A percentile compares a stretch with the other conserved stretches of the same genome.
Conservation (phyloP, 2,113 vertebrate genomes). For the Tympanuchus pallidicinctus region DNA sequence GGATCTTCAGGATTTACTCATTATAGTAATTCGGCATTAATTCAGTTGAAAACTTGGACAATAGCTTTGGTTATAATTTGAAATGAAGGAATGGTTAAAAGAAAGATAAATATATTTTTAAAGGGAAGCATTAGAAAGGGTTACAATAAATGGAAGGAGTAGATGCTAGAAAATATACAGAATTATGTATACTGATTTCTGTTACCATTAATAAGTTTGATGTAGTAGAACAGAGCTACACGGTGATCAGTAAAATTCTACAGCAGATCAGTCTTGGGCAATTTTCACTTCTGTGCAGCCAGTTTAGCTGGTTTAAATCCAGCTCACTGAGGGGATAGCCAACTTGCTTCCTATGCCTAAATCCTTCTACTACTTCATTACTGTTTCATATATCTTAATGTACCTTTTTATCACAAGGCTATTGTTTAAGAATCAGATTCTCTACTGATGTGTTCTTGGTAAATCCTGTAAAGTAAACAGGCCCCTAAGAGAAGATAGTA, state of each 20-base stretch:
- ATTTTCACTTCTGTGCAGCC: neutral
- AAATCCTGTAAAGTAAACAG: neutral
- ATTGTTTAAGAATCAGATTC: neutral
- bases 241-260: neutral
- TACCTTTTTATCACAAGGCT: neutral
- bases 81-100: neutral
- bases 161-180: neutral
- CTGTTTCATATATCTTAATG: neutral
- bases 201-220: neutral
- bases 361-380: neutral
- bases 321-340: neutral
- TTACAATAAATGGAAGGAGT: neutral
- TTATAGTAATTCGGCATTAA: neutral
- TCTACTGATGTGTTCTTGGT: neutral
- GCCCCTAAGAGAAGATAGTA: neutral
- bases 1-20: neutral
- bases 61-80: neutral
- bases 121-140: neutral
- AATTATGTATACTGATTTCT: slow-evolving; percentile 1
- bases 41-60: neutral
- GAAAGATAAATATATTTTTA: neutral
- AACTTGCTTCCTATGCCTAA: neutral
- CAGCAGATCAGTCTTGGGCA: neutral
- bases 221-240: slow-evolving; percentile 8
- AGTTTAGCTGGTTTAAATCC: neutral